Conservation (phyloP, 1,140 invertebrate genomes). For the Bilobella aurantiaca region DNA sequence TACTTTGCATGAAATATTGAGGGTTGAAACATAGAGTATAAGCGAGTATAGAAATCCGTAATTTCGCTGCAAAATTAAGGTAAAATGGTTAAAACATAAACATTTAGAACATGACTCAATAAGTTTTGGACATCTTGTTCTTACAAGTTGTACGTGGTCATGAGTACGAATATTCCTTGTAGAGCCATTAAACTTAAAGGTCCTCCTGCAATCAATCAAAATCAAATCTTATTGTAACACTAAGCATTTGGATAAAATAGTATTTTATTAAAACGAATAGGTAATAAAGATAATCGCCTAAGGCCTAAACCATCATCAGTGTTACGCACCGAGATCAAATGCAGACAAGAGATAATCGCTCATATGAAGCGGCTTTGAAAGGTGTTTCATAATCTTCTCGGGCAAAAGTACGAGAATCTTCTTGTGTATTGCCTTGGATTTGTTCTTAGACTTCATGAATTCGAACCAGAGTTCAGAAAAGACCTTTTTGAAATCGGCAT, state of each 20-base stretch:
- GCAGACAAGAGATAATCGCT: slow-evolving; percentile 89
- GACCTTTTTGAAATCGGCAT: slow-evolving; percentile 21
- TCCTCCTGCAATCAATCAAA: slow-evolving; percentile 53
- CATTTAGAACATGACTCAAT: slow-evolving; percentile 28
- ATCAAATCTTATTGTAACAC: too few species aligned
- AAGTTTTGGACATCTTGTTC: slow-evolving; percentile 22
- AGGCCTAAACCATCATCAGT: too few species aligned
- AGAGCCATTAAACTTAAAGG: slow-evolving; percentile 75
- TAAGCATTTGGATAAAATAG: too few species aligned
- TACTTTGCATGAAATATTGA: slow-evolving; percentile 84
- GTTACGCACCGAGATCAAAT: slow-evolving; percentile 58
- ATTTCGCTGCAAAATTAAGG: slow-evolving; percentile 65
- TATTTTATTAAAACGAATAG: too few species aligned
- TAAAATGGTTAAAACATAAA: too few species aligned
- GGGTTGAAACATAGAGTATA: slow-evolving; percentile 84
- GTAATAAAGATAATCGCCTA: too few species aligned
- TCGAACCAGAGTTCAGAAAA: slow-evolving; percentile 26
- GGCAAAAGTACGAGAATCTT: slow-evolving; percentile 68
- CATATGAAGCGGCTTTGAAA: slow-evolving; percentile 68
- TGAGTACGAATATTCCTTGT: slow-evolving; percentile 84
- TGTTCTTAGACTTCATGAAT: slow-evolving; percentile 56
- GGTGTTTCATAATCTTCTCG: slow-evolving; percentile 67
- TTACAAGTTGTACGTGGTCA: slow-evolving; percentile 79
- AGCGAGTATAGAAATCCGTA: slow-evolving; percentile 84
- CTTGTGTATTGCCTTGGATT: slow-evolving; percentile 55